Evolutionary conservation across 2,888 invertebrate species (phyloP).

Genomic region (Dinocampus coccinellae): DNA sequence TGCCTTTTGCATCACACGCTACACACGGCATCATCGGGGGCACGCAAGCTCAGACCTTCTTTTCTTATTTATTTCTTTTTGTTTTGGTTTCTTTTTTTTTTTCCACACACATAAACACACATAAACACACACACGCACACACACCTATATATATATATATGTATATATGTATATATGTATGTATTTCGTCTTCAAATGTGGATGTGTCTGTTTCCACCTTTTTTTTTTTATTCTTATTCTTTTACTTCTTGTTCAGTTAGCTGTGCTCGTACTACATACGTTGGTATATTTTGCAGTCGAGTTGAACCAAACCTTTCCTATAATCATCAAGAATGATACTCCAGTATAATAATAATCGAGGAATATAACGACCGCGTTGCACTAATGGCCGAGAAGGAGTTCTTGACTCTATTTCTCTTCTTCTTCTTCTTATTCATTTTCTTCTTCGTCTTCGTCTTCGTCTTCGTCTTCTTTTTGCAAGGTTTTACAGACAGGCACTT

Average conservation of each 20-base stretch:
- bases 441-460: background rate
- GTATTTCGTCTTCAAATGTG: too few species aligned
- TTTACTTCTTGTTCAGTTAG: slow-evolving; percentile 35
- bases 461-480: background rate
- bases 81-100: too few species aligned
- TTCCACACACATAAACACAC: too few species aligned
- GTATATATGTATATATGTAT: too few species aligned
- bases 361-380: slow-evolving; percentile 49
- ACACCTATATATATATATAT: too few species aligned
- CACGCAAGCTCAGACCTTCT: slow-evolving; percentile 55
- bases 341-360: slow-evolving; percentile 57
- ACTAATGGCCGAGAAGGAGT: slow-evolving; percentile 43
- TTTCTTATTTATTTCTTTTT: too few species aligned
- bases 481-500: background rate
- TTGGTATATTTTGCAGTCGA: slow-evolving; percentile 28
- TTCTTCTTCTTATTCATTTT: slow-evolving; percentile 19
- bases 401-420: slow-evolving; percentile 24
- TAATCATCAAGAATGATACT: slow-evolving; percentile 58
- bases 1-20: slow-evolving; percentile 58
- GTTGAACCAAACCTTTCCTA: slow-evolving; percentile 50
- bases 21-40: slow-evolving; percentile 49
- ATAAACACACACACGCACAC: too few species aligned
- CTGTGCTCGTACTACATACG: background rate
- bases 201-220: too few species aligned
- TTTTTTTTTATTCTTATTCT: slow-evolving; percentile 10